phyloP scores from a whole-genome alignment of 1,140 invertebrate genomes.

The Venustaconcha ellipsiformis region DNA sequence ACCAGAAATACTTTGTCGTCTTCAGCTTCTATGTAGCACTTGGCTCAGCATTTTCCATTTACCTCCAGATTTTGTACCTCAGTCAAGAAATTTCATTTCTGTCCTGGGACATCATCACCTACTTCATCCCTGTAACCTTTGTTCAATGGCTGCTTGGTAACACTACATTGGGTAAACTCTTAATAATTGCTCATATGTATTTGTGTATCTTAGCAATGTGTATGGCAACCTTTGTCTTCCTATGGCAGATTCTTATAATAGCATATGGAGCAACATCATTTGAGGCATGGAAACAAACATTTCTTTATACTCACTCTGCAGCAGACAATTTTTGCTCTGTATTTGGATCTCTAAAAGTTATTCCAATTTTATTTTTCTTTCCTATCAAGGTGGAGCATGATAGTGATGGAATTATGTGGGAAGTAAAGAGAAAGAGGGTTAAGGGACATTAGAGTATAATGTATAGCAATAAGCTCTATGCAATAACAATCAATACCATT shows the following conservation, averaged over 20 bases:
- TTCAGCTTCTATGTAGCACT: constrained; percentile 44
- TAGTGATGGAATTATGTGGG: constrained; percentile 45
- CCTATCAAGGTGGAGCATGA: constrained; percentile 31
- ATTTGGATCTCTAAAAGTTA: constrained; percentile 46
- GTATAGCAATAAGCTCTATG: too few species aligned
- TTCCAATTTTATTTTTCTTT: constrained; percentile 34
- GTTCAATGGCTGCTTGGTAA: constrained; percentile 36
- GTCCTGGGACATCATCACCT: constrained; percentile 25
- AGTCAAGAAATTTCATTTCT: constrained; percentile 25
- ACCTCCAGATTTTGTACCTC: constrained; percentile 46
- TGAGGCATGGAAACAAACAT: constrained; percentile 43
- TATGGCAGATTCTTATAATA: constrained; percentile 45
- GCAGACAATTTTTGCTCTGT: constrained; percentile 36
- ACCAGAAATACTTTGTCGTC: constrained; percentile 53
- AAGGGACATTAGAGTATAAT: constrained; percentile 14
- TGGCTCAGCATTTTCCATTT: constrained; percentile 29
- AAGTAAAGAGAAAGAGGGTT: constrained; percentile 15
- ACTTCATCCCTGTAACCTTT: constrained; percentile 40
- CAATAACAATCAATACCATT: too few species aligned
- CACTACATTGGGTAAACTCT: constrained; percentile 26
- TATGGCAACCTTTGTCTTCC: constrained; percentile 26
- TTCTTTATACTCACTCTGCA: constrained; percentile 23
- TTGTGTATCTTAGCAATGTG: constrained; percentile 23
- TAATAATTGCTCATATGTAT: constrained; percentile 36
- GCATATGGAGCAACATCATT: constrained; percentile 42